These are phyloP conservation scores for Drosophila prostipennis DNA, from an alignment of 2,888 invertebrate species.

Conservation along the genomic window DNA sequence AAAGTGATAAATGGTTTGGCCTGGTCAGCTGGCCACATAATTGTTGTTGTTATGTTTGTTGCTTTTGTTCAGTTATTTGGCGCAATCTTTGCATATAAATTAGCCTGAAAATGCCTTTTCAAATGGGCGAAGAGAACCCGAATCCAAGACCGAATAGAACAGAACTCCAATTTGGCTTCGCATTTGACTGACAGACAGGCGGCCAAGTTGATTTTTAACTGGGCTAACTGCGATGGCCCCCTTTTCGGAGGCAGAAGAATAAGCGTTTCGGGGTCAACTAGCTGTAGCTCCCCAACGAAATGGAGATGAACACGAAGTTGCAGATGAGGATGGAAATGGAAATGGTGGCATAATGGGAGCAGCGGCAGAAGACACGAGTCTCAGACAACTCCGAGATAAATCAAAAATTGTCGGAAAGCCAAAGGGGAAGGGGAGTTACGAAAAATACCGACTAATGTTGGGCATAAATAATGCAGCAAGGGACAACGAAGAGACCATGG, in stretches of 20 bases:
- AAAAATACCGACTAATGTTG: constrained; percentile 46
- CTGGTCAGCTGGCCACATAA: constrained; percentile 48
- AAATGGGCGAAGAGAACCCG: constrained; percentile 48
- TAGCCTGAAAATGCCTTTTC: constrained; percentile 63
- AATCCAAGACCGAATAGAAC: constrained; percentile 17
- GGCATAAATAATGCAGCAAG: constrained; percentile 46
- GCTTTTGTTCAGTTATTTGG: constrained; percentile 61
- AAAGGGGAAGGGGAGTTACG: constrained; percentile 1
- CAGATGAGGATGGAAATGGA: constrained; percentile 45
- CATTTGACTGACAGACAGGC: constrained; percentile 35
- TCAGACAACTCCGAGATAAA: constrained; percentile 41
- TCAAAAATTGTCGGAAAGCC: constrained; percentile 38
- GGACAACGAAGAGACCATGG: constrained; percentile 22
- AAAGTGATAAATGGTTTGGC: constrained; percentile 74
- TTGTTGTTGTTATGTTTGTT: constrained; percentile 32
- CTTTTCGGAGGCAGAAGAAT: constrained; percentile 34
- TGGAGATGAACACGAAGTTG: constrained; percentile 52
- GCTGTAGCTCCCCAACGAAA: constrained; percentile 65
- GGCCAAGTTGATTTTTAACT: constrained; percentile 53
- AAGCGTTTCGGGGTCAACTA: constrained; percentile 65
- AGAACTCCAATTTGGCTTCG: constrained; percentile 27
- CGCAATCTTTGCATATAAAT: constrained; percentile 73
- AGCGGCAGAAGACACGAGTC: constrained; percentile 27
- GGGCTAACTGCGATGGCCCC: constrained; percentile 62
- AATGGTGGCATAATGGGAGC: constrained; percentile 48